phyloP scores from a whole-genome alignment of 2,797 vertebrate genomes.

The Lepilemur septentrionalis region DNA sequence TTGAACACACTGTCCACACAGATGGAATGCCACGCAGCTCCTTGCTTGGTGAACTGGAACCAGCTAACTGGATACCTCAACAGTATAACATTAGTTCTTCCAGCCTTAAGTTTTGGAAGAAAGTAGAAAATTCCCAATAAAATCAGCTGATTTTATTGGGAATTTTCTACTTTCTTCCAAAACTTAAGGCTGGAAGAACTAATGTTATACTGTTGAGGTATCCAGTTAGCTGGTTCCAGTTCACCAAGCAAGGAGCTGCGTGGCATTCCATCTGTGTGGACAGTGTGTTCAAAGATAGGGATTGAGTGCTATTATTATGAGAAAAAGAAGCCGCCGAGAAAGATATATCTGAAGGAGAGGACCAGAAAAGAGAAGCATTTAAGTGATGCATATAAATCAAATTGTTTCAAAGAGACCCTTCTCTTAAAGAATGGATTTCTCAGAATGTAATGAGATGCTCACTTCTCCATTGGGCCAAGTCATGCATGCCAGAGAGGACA shows the following conservation, averaged over 20 bases:
- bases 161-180: constrained; percentile 24
- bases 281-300: neutral
- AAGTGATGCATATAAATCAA: neutral
- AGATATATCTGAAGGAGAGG: neutral
- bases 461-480: neutral
- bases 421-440: constrained; percentile 6
- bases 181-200: neutral
- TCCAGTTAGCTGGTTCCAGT: neutral
- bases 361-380: constrained; percentile 20
- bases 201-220: neutral
- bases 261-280: neutral
- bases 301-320: neutral
- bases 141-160: neutral
- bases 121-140: neutral
- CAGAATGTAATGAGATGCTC: neutral
- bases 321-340: neutral
- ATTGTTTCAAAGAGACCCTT: constrained; percentile 1
- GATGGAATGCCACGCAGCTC: neutral
- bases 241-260: neutral
- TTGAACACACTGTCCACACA: neutral
- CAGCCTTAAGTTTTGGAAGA: constrained; percentile 3
- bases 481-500: neutral
- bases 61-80: neutral
- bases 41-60: neutral
- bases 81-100: neutral